These are phyloP conservation scores for Pristionchus arcanus DNA, from an alignment of 2,888 invertebrate genomes.

Conservation along the genomic window DNA sequence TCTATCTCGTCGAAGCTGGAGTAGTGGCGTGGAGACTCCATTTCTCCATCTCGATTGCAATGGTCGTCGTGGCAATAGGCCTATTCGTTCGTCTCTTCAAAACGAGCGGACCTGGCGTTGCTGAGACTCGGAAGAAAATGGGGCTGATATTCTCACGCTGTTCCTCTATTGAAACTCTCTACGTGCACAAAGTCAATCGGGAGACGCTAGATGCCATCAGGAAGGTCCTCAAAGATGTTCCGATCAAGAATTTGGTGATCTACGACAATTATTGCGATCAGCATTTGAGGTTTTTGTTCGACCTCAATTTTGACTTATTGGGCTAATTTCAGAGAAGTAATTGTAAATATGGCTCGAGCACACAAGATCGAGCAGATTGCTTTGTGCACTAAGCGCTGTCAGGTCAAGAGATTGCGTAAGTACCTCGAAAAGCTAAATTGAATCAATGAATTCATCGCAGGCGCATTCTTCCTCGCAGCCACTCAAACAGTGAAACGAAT, in stretches of 20 bases:
- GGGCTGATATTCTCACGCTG: not conserved
- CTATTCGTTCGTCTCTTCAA: not conserved
- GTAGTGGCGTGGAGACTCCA: not conserved
- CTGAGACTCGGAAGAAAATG: not conserved
- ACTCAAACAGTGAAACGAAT: not conserved
- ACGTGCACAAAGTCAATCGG: not conserved
- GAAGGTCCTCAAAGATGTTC: not conserved
- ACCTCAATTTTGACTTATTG: not conserved
- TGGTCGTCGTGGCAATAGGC: not conserved
- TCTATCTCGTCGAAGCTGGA: not conserved
- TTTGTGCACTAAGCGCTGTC: not conserved
- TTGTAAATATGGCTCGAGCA: not conserved
- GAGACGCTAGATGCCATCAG: not conserved
- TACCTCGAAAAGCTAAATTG: not conserved
- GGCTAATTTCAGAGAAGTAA: not conserved
- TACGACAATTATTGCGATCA: not conserved
- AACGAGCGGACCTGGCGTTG: not conserved
- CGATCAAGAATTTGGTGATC: not conserved
- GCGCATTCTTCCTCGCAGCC: not conserved
- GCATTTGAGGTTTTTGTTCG: not conserved
- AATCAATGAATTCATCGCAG: not conserved
- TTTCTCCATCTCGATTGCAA: not conserved
- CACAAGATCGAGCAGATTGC: not conserved
- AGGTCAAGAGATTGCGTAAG: not conserved
- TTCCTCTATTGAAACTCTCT: not conserved